phyloP scores from a whole-genome alignment of 2,888 invertebrate species.

The Chymomyza procnemis region DNA sequence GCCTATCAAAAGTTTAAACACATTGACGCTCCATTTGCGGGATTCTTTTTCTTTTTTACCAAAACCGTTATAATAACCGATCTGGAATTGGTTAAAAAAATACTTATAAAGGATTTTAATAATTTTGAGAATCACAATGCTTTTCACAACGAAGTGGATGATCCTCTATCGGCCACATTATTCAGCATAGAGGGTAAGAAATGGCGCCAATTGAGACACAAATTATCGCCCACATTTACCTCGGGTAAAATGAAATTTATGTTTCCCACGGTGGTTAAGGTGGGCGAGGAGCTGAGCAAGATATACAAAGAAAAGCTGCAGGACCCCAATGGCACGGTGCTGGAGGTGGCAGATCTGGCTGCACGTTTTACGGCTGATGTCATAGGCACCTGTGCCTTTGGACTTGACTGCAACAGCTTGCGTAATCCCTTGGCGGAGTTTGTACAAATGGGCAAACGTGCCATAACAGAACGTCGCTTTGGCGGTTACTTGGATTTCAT shows the following conservation, averaged over 20 bases:
- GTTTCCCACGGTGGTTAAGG: conserved; percentile 43
- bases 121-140: conserved; percentile 58
- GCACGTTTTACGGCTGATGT: conserved; percentile 79
- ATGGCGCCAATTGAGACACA: conserved; percentile 71
- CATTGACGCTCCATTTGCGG: conserved; percentile 41
- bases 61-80: conserved; percentile 45
- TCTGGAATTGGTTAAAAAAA: conserved; percentile 51
- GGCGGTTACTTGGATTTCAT: not conserved
- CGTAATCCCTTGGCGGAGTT: conserved; percentile 69
- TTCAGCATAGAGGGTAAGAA: conserved; percentile 68
- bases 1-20: conserved; percentile 33
- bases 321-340: not conserved
- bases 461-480: conserved; percentile 34
- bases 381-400: conserved; percentile 77
- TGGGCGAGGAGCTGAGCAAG: conserved; percentile 59
- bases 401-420: conserved; percentile 76
- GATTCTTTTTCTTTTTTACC: conserved; percentile 47
- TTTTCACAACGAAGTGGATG: conserved; percentile 58
- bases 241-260: conserved; percentile 61
- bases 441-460: conserved; percentile 42
- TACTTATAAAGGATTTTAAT: conserved; percentile 60
- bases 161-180: conserved; percentile 73
- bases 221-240: conserved; percentile 58
- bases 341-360: conserved; percentile 72
- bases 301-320: conserved; percentile 9